phyloP scores from a whole-genome alignment of 2,113 vertebrate genomes.

The Galbula dea region DNA sequence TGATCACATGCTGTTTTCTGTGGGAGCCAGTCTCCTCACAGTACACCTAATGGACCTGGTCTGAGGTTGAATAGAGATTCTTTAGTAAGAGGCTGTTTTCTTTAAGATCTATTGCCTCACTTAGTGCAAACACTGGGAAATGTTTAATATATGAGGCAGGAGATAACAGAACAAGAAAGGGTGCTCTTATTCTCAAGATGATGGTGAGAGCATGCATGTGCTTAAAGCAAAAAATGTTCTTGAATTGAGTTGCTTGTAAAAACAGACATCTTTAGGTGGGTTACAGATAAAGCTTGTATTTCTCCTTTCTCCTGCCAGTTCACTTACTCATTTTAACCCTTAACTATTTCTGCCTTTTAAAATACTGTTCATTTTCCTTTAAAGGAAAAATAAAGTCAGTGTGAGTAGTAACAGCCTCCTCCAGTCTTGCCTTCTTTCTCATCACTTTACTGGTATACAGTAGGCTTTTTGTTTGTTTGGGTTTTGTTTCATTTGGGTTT shows the following conservation, averaged over 20 bases:
- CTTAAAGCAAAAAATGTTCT: slow-evolving; percentile 2
- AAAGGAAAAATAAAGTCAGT: not conserved
- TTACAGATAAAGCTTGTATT: not conserved
- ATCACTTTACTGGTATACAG: not conserved
- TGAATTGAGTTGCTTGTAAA: slow-evolving; percentile 15
- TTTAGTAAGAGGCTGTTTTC: not conserved
- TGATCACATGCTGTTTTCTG: not conserved
- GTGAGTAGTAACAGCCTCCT: not conserved
- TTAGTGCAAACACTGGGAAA: not conserved
- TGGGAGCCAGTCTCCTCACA: not conserved
- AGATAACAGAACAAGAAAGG: not conserved
- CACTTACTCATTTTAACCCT: not conserved
- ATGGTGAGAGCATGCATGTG: not conserved
- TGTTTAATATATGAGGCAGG: not conserved
- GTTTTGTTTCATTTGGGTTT: not conserved
- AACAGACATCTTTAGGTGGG: not conserved
- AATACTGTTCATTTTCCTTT: not conserved
- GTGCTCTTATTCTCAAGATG: slow-evolving; percentile 16
- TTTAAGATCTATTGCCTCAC: not conserved
- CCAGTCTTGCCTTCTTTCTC: not conserved
- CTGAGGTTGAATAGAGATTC: not conserved
- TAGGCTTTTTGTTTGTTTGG: not conserved
- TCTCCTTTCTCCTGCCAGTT: not conserved
- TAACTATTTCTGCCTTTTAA: not conserved
- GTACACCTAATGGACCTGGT: not conserved